Base-by-base conservation (phyloP, 2,888 invertebrate species). In the Eucriotettix oculatus region DNA sequence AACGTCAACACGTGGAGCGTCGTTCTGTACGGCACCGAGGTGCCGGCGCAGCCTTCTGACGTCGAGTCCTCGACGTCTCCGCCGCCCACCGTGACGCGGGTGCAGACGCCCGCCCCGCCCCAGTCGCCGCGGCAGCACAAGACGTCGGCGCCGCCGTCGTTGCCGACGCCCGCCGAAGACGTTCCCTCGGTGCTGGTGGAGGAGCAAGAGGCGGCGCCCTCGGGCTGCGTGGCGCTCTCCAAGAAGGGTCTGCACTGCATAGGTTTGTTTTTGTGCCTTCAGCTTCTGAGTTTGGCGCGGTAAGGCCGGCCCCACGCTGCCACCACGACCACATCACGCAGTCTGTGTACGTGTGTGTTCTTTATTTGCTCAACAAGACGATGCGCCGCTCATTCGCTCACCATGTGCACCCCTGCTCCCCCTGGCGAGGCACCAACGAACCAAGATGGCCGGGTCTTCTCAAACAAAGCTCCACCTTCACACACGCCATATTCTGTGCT, bases 21-120 rank as follows among this genome's bases (percentile, higher is more conserved):
- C 5, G n/a, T n/a, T 12, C 48, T 48, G 48, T n/a, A n/a, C 29
- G 70, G 71, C 60, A 69, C 69, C 42, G 48, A 48, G 48, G 12
- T 9, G 12, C 48, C 48, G 14, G 48, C 48, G 48, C 48, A 48
- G 9, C 48, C 48, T 12, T 48, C 48, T 48, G 48, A 48, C 48
- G 48, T n/a, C 9, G 48, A 3, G 48, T 70, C 70, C 59, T 69
- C 69, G 43, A n/a, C 12, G 48, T 48, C 48, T 48, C 48, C 48
- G 14, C 14, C 48, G 48, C 48, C 12, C 5, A 12, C 48, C 14
- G 48, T 48, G 48, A 48, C 48, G 48, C 48, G 12, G 48, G n/a
- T n/a, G 12, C 48, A n/a, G 48, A n/a, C 48, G 48, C 9, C 48
- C 48, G 48, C 12, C 3, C 48, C n/a, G 48, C 48, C 48, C 14